A percentile compares a stretch with the other conserved stretches of the same genome.
These are phyloP conservation scores for Eospalax fontanierii DNA, from an alignment of 2,797 vertebrate genomes.

Conservation along the genomic window DNA sequence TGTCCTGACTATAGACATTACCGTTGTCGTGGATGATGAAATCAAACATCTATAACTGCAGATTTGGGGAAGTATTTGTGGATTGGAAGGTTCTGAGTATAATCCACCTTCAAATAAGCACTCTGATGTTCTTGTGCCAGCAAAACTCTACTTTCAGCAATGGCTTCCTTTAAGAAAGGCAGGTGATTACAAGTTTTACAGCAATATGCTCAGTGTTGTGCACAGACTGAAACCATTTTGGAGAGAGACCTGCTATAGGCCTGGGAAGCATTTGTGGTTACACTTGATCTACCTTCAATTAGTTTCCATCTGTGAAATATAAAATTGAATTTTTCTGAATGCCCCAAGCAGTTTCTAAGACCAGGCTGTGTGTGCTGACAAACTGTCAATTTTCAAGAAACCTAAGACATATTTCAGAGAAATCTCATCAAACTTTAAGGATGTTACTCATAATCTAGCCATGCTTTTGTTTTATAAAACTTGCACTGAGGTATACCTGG, in stretches of 20 bases:
- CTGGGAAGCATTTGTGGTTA: constrained; percentile 36
- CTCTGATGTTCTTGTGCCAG: constrained; percentile 10
- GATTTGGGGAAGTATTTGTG: neutral
- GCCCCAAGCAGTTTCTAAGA: constrained; percentile 71
- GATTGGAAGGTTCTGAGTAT: neutral
- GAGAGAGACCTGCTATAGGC: neutral
- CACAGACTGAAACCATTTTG: constrained; percentile 39
- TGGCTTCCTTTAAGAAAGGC: constrained; percentile 61
- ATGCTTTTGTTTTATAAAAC: neutral
- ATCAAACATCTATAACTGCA: neutral
- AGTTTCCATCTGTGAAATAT: constrained; percentile 75
- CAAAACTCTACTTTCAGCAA: neutral
- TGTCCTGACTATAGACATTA: neutral
- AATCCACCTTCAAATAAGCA: neutral
- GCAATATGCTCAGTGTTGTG: neutral
- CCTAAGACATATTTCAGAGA: constrained; percentile 64
- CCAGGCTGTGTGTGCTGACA: constrained; percentile 62
- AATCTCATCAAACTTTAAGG: constrained; percentile 42
- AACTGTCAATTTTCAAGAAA: constrained; percentile 71
- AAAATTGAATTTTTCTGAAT: constrained; percentile 53
- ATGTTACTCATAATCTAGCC: neutral
- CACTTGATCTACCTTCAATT: constrained; percentile 78
- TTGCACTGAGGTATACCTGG: no score
- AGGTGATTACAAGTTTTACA: neutral
- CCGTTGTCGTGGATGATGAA: neutral